Evolutionary conservation across 2,888 invertebrate genomes (phyloP).

Genomic region (Deilephila elpenor): DNA sequence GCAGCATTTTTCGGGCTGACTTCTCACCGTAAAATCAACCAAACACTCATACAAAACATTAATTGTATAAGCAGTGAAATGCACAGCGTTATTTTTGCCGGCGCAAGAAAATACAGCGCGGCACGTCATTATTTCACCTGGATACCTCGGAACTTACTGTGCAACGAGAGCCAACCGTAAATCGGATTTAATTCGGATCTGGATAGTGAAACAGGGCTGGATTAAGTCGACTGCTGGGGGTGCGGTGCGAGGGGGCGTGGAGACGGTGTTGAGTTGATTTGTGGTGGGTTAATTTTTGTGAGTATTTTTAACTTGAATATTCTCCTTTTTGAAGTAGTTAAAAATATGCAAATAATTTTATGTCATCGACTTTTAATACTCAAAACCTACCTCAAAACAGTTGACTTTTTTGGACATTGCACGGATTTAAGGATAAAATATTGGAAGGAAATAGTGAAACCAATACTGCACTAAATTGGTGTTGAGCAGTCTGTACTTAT

Average conservation of each 20-base stretch:
- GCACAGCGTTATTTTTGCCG: slow-evolving; percentile 8
- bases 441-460: too few species aligned
- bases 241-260: neutral
- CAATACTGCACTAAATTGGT: too few species aligned
- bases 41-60: neutral
- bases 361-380: too few species aligned
- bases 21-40: too few species aligned
- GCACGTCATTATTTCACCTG: slow-evolving; percentile 23
- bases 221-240: slow-evolving; percentile 35
- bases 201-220: slow-evolving; percentile 29
- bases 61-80: neutral
- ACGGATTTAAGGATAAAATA: too few species aligned
- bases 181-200: slow-evolving; percentile 35
- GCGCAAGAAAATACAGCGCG: slow-evolving; percentile 17
- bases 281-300: neutral
- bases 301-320: neutral
- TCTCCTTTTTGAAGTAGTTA: too few species aligned
- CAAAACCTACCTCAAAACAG: too few species aligned
- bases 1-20: too few species aligned
- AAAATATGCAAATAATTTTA: too few species aligned
- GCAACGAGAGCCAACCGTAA: slow-evolving; percentile 34
- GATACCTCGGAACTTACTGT: slow-evolving; percentile 28
- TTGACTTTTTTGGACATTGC: too few species aligned
- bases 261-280: neutral
- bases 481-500: too few species aligned